These are phyloP conservation scores for Hyla sarda DNA, from an alignment of 2,113 vertebrate species.

Conservation along the genomic window DNA sequence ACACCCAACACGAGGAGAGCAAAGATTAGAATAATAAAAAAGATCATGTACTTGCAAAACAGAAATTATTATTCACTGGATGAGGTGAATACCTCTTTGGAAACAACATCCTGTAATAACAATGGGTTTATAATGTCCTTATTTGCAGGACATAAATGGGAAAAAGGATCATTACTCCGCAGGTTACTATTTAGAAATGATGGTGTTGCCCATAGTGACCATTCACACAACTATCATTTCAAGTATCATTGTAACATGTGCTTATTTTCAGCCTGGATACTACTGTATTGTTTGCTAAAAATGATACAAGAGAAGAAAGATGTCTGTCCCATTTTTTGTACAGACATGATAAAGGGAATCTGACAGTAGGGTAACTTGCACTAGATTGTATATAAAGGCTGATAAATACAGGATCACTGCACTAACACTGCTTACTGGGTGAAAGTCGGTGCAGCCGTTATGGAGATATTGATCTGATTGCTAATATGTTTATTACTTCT, in stretches of 20 bases:
- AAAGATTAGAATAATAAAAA: conserved; percentile 3
- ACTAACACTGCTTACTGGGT: too few relatives aligned
- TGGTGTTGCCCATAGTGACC: background rate
- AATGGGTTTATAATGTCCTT: background rate
- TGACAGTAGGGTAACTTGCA: too few relatives aligned
- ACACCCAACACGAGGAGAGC: background rate
- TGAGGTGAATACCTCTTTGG: background rate
- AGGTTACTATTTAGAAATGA: background rate
- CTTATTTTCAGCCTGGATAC: background rate
- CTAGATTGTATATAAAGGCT: too few relatives aligned
- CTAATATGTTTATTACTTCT: too few relatives aligned
- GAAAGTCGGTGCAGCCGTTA: too few relatives aligned
- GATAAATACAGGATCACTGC: too few relatives aligned
- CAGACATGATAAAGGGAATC: background rate
- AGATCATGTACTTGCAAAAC: background rate
- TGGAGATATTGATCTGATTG: too few relatives aligned
- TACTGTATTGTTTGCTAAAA: too few relatives aligned
- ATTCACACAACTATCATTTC: too few relatives aligned
- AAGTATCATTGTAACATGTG: background rate
- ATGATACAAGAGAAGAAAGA: background rate
- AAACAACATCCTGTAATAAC: conserved; percentile 10
- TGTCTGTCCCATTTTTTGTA: background rate
- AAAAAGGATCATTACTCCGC: background rate
- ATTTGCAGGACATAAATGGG: background rate
- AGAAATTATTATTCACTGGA: background rate